Percentiles rank a stretch among this genome's conserved stretches.
phyloP scores from a whole-genome alignment of 1,140 invertebrate genomes.

The Macrosteles quadrilineatus region DNA sequence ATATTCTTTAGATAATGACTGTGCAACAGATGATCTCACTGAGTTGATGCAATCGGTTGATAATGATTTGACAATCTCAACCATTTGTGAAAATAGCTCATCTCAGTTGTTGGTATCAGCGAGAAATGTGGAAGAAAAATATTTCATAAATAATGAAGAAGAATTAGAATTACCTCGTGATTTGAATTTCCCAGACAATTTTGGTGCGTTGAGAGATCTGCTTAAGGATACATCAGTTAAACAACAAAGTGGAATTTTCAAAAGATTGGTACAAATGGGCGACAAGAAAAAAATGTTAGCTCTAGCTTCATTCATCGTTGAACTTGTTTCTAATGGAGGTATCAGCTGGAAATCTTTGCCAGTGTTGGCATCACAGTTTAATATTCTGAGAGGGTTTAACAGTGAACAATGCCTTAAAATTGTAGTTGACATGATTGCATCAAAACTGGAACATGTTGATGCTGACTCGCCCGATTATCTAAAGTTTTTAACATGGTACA shows the following conservation, averaged over 20 bases:
- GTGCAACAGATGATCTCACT: conserved; percentile 1
- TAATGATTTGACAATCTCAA: too few relatives aligned
- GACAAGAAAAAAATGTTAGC: conserved; percentile 76
- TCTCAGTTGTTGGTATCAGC: too few relatives aligned
- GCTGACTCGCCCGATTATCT: too few relatives aligned
- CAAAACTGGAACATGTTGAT: background rate
- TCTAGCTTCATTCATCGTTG: conserved; percentile 65
- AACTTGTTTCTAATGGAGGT: background rate
- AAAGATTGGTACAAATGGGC: conserved; percentile 77
- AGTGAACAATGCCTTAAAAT: background rate
- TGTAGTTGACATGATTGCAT: background rate
- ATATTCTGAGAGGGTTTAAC: background rate
- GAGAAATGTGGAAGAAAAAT: background rate
- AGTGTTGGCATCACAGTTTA: too few relatives aligned
- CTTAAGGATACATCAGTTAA: conserved; percentile 60
- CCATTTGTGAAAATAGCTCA: too few relatives aligned
- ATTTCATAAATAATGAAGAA: too few relatives aligned
- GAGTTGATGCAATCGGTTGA: background rate
- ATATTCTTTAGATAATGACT: background rate
- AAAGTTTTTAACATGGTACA: background rate
- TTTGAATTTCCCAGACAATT: conserved; percentile 57
- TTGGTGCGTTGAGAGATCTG: conserved; percentile 66
- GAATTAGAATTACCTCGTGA: conserved; percentile 3
- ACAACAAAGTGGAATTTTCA: conserved; percentile 69
- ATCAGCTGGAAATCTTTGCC: background rate